A percentile compares a stretch with the other conserved stretches of the same genome.
These are phyloP conservation scores for Plebejus melissa DNA, from an alignment of 2,888 invertebrate genomes.

Conservation along the genomic window DNA sequence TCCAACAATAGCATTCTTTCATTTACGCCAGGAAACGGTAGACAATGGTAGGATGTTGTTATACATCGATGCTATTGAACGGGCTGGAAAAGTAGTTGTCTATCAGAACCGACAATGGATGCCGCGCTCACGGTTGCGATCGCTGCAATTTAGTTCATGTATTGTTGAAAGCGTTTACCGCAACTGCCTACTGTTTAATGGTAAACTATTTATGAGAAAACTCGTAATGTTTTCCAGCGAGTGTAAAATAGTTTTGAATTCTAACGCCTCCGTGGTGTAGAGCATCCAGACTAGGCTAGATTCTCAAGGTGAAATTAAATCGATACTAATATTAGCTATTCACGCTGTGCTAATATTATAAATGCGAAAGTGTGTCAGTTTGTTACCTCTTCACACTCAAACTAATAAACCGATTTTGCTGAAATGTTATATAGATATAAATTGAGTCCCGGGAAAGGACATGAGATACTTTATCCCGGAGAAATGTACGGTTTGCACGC, in stretches of 20 bases:
- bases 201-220: conserved; percentile 12
- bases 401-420: no score
- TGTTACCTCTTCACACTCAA: no score
- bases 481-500: no score
- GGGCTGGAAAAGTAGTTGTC: conserved; percentile 28
- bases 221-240: not conserved
- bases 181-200: not conserved
- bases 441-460: no score
- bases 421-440: no score
- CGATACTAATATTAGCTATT: no score
- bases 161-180: conserved; percentile 3
- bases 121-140: not conserved
- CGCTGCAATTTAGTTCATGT: conserved; percentile 1
- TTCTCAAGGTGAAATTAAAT: no score
- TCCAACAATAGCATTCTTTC: conserved; percentile 27
- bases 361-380: no score
- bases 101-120: conserved; percentile 32
- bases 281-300: not conserved
- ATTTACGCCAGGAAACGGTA: conserved; percentile 48
- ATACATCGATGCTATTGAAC: conserved; percentile 33
- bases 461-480: no score
- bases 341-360: no score
- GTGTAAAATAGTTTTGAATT: not conserved
- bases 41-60: conserved; percentile 23
- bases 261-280: not conserved